Evolutionary conservation across 2,113 vertebrate species (phyloP).

Genomic region (Chrysochloris asiatica): DNA sequence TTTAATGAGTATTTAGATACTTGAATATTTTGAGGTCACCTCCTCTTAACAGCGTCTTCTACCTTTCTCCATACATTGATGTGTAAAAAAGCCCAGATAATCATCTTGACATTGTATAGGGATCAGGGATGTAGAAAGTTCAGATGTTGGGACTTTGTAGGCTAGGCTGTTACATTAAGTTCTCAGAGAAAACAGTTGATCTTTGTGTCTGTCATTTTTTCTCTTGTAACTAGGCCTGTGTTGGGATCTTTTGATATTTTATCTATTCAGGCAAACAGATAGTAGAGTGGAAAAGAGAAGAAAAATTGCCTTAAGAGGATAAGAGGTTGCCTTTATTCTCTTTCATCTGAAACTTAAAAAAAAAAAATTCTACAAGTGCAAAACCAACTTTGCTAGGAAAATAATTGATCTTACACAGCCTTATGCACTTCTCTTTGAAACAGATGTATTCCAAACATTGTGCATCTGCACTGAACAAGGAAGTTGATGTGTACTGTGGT

Average conservation of each 20-base stretch:
- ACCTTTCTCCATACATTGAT: not conserved
- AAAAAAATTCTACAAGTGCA: not conserved
- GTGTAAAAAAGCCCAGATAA: not conserved
- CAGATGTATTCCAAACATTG: not conserved
- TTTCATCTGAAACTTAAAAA: constrained; percentile 1
- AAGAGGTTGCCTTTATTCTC: not conserved
- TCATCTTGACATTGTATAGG: not conserved
- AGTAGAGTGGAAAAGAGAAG: not conserved
- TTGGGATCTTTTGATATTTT: not conserved
- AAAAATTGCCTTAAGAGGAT: not conserved
- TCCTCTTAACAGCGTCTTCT: not conserved
- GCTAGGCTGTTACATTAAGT: not conserved
- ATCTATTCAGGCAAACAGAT: not conserved
- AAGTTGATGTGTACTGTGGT: not conserved
- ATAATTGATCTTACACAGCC: not conserved
- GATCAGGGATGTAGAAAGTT: not conserved
- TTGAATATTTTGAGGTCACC: not conserved
- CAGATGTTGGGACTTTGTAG: not conserved
- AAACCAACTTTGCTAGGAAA: constrained; percentile 20
- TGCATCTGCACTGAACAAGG: not conserved
- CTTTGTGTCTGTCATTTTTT: not conserved
- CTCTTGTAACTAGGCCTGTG: not conserved
- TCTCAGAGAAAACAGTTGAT: not conserved
- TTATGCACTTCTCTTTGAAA: not conserved
- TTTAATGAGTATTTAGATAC: constrained; percentile 55